Evolutionary conservation across 2,113 vertebrate species (phyloP), one percentile per base, ranked within the genome.

Genomic region (Microtus oregoni): DNA sequence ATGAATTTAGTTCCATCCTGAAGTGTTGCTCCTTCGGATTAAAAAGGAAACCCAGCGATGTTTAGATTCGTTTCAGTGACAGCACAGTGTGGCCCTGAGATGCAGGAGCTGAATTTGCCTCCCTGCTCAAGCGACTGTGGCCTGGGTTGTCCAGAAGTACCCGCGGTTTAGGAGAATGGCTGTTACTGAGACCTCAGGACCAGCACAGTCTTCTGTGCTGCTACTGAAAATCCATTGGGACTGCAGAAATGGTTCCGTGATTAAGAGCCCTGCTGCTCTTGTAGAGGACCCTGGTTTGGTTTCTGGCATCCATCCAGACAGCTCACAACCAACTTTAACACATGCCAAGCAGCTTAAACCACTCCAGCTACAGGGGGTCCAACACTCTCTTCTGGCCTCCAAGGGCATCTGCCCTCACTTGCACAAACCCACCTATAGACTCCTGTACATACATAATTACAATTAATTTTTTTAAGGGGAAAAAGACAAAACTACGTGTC

Each of bases 11-110:
- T 83, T 93, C 5, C 50, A 52, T 70, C 30, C 32, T 89, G 70
- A 97, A 94, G 67, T 91, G 15, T 24, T 82, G n/a, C 83, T 32
- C 58, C 86, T 89, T 97, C 76, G n/a, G 68, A 44, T 87, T 24
- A 92, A 79, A 83, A 47, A 76, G 35, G 90, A 63, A 93, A 63
- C 17, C 26, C n/a, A 75, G 12, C 17, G 92, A 79, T 55, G 15
- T 85, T 88, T 44, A 68, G 6, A 94, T 79, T 68, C 73, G 32
- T 70, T 86, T 82, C 5, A 78, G 13, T 75, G 82, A 88, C 91
- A 86, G 22, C 32, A 76, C 61, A 76, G 63, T 35, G 19, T 73
- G 83, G 67, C 85, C 85, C 70, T 89, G 32, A 90, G 92, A 79
- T 58, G 19, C 17, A 83, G 63, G 47, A 89, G 14, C 68, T 91